A percentile compares a stretch with the other conserved stretches of the same genome.
phyloP scores from a whole-genome alignment of 1,140 invertebrate species.

The Euborellia annulipes region DNA sequence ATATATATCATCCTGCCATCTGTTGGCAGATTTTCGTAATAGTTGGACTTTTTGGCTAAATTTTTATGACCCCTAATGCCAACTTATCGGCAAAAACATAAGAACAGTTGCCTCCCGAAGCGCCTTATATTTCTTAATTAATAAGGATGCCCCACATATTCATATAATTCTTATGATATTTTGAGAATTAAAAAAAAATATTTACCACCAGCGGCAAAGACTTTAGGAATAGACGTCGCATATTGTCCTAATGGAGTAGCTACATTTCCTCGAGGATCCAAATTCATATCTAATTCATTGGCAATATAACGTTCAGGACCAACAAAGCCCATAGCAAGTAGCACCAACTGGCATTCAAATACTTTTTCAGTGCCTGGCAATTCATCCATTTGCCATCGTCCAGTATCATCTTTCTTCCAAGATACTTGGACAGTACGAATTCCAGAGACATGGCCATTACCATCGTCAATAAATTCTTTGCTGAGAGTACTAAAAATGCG shows the following conservation, averaged over 20 bases:
- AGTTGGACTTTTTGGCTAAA: too few relatives aligned
- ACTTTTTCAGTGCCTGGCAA: slow-evolving; percentile 61
- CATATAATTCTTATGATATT: too few relatives aligned
- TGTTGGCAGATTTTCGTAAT: too few relatives aligned
- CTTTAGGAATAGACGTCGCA: slow-evolving; percentile 62
- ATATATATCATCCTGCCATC: too few relatives aligned
- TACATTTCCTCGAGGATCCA: slow-evolving; percentile 88
- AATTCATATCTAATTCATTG: slow-evolving; percentile 61
- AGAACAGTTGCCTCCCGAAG: too few relatives aligned
- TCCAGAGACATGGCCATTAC: slow-evolving; percentile 74
- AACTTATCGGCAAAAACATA: too few relatives aligned
- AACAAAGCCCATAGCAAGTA: slow-evolving; percentile 97
- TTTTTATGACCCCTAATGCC: too few relatives aligned
- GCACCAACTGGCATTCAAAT: slow-evolving; percentile 70
- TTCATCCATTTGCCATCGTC: slow-evolving; percentile 90
- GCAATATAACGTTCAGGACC: slow-evolving; percentile 87
- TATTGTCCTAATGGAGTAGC: slow-evolving; percentile 65
- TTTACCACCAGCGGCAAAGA: slow-evolving; percentile 92
- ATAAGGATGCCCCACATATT: too few relatives aligned
- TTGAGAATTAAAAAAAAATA: slow-evolving; percentile 1
- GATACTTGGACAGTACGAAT: slow-evolving; percentile 81
- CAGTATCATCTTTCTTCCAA: slow-evolving; percentile 84
- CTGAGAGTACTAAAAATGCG: slow-evolving; percentile 84
- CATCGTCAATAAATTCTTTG: slow-evolving; percentile 88
- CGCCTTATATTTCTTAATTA: too few relatives aligned